Evolutionary conservation across 2,888 invertebrate genomes (phyloP).

Genomic region (Ethmia dodecea): DNA sequence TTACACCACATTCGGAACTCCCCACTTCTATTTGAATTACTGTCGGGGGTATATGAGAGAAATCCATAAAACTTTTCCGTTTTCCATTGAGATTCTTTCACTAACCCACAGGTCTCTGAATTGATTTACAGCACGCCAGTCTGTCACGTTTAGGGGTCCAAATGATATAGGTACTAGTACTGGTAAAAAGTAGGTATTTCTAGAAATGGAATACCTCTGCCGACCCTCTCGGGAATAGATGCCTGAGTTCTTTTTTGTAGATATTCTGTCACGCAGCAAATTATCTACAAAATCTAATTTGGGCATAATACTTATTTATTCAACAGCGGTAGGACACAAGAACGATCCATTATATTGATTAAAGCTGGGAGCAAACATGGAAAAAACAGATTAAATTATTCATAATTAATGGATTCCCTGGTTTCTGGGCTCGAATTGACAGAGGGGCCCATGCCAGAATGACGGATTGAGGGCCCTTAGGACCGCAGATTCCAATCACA

Average conservation of each 20-base stretch:
- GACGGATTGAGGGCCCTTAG: slow-evolving; percentile 9
- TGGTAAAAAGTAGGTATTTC: too few relatives aligned
- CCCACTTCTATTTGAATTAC: slow-evolving; percentile 13
- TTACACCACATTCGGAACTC: slow-evolving; percentile 7
- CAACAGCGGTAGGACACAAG: too few relatives aligned
- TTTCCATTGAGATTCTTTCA: background rate
- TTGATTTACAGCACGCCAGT: background rate
- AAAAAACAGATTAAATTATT: background rate
- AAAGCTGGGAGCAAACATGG: too few relatives aligned
- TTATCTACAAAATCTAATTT: too few relatives aligned
- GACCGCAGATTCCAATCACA: slow-evolving; percentile 4
- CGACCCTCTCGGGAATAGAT: too few relatives aligned
- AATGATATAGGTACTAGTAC: too few relatives aligned
- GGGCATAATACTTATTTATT: too few relatives aligned
- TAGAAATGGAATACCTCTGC: too few relatives aligned
- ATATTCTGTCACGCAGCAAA: too few relatives aligned
- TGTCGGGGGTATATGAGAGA: slow-evolving; percentile 8
- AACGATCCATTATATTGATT: too few relatives aligned
- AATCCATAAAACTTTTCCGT: slow-evolving; percentile 5
- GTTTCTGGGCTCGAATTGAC: slow-evolving; percentile 6
- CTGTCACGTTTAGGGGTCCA: background rate
- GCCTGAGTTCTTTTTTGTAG: too few relatives aligned
- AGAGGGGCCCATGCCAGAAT: slow-evolving; percentile 10
- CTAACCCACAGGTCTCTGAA: background rate
- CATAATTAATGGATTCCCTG: background rate